Base-by-base conservation (phyloP, 1,140 invertebrate species). In the Epicauta chinensis region DNA sequence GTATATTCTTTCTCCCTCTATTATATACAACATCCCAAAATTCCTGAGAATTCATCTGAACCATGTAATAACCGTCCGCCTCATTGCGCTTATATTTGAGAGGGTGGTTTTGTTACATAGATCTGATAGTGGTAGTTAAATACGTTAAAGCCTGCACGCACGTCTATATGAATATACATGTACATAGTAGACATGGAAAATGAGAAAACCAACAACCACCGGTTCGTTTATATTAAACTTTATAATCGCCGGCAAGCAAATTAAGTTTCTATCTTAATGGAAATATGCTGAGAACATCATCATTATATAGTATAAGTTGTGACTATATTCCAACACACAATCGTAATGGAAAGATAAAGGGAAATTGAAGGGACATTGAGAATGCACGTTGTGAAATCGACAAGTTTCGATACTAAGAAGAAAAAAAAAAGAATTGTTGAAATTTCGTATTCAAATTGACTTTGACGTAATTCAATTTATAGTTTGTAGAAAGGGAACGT, bases 1-100 rank as follows among this genome's bases (percentile, higher is more conserved):
- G n/a, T n/a, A n/a, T 15, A 30, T 42, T 43, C 14, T 23, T 39
- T 40, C 15, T 34, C 40, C 30, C n/a, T 15, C 43, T 39, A 35
- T 15, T 32, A 17, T 23, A 40, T 16, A 17, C 39, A 23, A 44
- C 34, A 44, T 51, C 35, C 43, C 4, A 23, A 7, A 23, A 23
- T 23, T 23, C 7, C 23, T 23, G 23, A 23, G 23, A 23, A 23
- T 23, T 23, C 51, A 53, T 60, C 47, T 47, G 40, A 47, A 54
- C 54, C 58, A 44, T 60, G 58, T 60, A 60, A 60, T 60, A 60
- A 60, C 55, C 58, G 51, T 56, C 47, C 51, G 42, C 55, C 51
- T 51, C 42, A 48, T 53, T 51, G 46, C 57, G 32, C 43, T 13
- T 46, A 42, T 35, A 38, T 35, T 32, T 38, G 40, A 36, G 52